Percentiles rank a stretch among this genome's conserved stretches.
Conservation (phyloP, 2,113 vertebrate genomes). For the Poeciliopsis prolifica region DNA sequence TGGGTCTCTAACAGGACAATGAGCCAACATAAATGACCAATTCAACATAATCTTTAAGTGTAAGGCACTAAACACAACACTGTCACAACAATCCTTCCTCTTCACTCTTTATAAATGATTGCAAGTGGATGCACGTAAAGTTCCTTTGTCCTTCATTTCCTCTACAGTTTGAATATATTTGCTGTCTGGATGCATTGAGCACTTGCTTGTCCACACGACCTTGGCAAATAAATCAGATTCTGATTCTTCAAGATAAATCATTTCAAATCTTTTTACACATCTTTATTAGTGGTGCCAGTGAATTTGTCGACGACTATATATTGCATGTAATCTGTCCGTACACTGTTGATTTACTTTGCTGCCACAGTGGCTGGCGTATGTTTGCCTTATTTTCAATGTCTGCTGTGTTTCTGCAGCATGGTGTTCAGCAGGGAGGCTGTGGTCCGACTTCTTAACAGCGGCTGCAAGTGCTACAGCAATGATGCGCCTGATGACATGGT, state of each 20-base stretch:
- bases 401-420: constrained; percentile 81
- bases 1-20: background rate
- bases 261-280: too few relatives aligned
- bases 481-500: constrained; percentile 98
- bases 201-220: too few relatives aligned
- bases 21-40: background rate
- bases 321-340: background rate
- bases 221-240: too few relatives aligned
- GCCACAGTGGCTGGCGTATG: background rate
- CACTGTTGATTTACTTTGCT: background rate
- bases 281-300: too few relatives aligned
- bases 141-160: too few relatives aligned
- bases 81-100: too few relatives aligned
- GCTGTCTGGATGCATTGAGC: too few relatives aligned
- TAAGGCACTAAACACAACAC: background rate
- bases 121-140: too few relatives aligned
- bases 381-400: background rate
- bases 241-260: background rate
- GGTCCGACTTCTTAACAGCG: constrained; percentile 84
- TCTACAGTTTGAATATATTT: too few relatives aligned
- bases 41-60: background rate
- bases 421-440: constrained; percentile 92
- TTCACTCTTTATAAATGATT: too few relatives aligned
- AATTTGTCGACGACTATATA: background rate
- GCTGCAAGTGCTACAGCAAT: constrained; percentile 92